These are phyloP conservation scores for Lethocerus indicus DNA, from an alignment of 1,140 invertebrate species.

Conservation along the genomic window DNA sequence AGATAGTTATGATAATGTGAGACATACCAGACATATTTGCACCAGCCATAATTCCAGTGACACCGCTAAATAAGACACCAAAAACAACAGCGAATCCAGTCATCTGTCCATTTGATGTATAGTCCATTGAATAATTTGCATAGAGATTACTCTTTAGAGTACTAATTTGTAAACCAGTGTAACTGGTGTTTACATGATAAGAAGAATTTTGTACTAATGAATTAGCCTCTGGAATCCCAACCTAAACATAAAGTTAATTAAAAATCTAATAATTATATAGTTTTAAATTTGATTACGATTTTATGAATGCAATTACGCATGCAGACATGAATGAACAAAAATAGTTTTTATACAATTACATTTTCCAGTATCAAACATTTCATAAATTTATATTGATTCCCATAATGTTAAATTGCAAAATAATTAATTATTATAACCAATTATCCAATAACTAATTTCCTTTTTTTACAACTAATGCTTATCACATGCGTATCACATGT, in stretches of 20 bases:
- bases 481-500: too few species aligned
- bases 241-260: conserved; percentile 27
- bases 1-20: too few species aligned
- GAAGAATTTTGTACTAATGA: conserved; percentile 37
- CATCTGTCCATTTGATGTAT: conserved; percentile 47
- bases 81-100: conserved; percentile 86
- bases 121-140: conserved; percentile 66
- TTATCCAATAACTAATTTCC: too few species aligned
- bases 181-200: conserved; percentile 36
- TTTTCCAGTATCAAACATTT: too few species aligned
- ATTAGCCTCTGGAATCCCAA: conserved; percentile 56
- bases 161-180: conserved; percentile 56
- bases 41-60: conserved; percentile 98
- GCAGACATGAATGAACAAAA: too few species aligned
- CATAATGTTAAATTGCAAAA: too few species aligned
- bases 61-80: conserved; percentile 84
- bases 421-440: too few species aligned
- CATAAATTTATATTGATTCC: too few species aligned
- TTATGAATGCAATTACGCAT: too few species aligned
- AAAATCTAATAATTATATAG: not conserved
- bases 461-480: too few species aligned
- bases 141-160: conserved; percentile 67
- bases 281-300: too few species aligned
- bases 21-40: conserved; percentile 92
- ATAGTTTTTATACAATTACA: too few species aligned